Base-by-base conservation (phyloP, 2,888 invertebrate species). In the Rhingia rostrata region DNA sequence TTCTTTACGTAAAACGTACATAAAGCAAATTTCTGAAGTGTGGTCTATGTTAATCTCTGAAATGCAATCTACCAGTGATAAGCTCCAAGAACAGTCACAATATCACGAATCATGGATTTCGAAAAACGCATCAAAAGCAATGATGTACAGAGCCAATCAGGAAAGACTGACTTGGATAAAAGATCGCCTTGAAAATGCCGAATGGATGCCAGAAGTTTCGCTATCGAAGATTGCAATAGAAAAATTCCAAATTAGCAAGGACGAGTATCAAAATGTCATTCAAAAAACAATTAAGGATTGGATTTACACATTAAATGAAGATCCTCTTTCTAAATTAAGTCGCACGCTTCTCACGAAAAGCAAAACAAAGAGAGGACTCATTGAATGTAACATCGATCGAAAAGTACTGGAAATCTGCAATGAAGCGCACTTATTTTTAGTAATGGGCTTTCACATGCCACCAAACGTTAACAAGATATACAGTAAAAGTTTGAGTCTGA, bases 341-440 rank as follows among this genome's bases (percentile, higher is more conserved):
- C 93, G 94, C 51, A 94, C 95, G 0, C 91, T 98, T 69, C 94
- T 98, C 93, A 92, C 94, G 79, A 94, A 94, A 82, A 96, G 95
- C 88, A 89, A 91, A 14, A 92, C 92, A 4, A 93, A 93, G 67
- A 93, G 93, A 14, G 95, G 95, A 0, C 92, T 96, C 56, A 90
- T 97, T 81, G 95, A 96, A 89, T 95, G 95, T 89, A 97, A 97
- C 90, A 95, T 97, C 87, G 96, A 97, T 90, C 93, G 93, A 0
- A 63, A 73, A 0, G 92, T 96, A 66, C 89, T 96, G 88, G 94
- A 94, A 74, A 92, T 96, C 51, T 95, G 95, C 88, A 93, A 93
- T 82, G 96, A 97, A 91, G 94, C 95, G 0, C 92, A 93, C 74
- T 95, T 95, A 89, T 97, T 97, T 95, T 94, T 95, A 87, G 92